Base-by-base conservation (phyloP, 2,888 invertebrate species). In the Lasioglossum lativentre region DNA sequence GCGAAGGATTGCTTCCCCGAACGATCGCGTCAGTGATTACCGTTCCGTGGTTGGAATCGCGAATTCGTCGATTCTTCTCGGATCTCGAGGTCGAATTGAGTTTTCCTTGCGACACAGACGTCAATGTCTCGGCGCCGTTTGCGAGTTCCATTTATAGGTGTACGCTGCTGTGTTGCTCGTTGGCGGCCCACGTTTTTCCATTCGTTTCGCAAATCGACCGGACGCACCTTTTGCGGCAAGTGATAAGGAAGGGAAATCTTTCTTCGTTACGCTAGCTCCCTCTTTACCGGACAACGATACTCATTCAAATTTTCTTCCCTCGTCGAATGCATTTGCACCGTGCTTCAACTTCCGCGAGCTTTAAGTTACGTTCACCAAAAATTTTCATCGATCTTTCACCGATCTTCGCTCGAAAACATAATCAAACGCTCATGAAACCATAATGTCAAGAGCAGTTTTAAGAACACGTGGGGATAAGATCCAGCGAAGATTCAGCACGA, bases 101-200 rank as follows among this genome's bases (percentile, higher is more conserved):
- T 72, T 72, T 72, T 68, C 73, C 19, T 66, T 59, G 66, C 40
- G 82, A 79, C 74, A 83, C 68, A 71, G 59, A 80, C 80, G 83
- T 78, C 90, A 77, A 89, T 82, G 80, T 73, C 78, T 86, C 74
- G 40, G 68, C 72, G 52, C 72, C 30, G 5, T 45, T 16, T 81
- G 74, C 83, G 74, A 68, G 87, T 87, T 87, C 89, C 90, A 90
- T 90, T 90, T 90, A 90, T 90, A 90, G 90, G 81, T 80, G 59
- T 78, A 82, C 75, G 83, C 82, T 40, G 83, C 81, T 70, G n/a
- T 71, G 76, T 75, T 76, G 81, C 74, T 75, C 74, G 75, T 74
- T 82, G 45, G 63, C 86, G 45, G 81, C 90, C 90, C 89, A 90
- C 90, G 88, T 83, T 80, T 83, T 72, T 63, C 82, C 80, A 74